These are phyloP conservation scores for Ectemnius cavifrons DNA, from an alignment of 2,888 invertebrate genomes.

Conservation along the genomic window DNA sequence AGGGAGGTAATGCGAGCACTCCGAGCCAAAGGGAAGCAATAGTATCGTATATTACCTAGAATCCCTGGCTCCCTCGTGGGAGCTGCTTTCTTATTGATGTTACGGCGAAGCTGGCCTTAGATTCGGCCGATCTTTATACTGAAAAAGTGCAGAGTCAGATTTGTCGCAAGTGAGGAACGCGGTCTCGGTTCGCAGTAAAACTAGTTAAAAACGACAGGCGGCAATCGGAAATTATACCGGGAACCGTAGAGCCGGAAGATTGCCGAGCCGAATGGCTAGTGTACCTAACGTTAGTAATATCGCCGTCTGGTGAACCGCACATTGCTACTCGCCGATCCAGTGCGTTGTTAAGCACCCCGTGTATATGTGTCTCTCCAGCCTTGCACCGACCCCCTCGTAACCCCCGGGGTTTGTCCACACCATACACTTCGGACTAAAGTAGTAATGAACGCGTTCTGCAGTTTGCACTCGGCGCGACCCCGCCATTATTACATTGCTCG, in stretches of 20 bases:
- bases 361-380: conserved; percentile 26
- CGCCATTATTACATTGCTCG: conserved; percentile 70
- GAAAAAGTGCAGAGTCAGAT: background rate
- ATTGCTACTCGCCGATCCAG: conserved; percentile 45
- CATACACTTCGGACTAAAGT: conserved; percentile 56
- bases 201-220: conserved; percentile 27
- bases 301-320: conserved; percentile 52
- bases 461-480: conserved; percentile 57
- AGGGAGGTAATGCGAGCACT: too few species aligned
- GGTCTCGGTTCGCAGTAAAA: conserved; percentile 26
- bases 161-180: background rate
- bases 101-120: background rate
- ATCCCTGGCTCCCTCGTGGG: too few species aligned
- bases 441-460: conserved; percentile 66
- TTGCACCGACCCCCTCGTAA: conserved; percentile 9
- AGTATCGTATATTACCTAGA: too few species aligned
- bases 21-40: too few species aligned
- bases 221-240: conserved; percentile 43
- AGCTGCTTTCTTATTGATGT: conserved; percentile 3
- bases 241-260: background rate
- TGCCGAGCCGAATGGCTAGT: conserved; percentile 12
- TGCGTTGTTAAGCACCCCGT: conserved; percentile 46
- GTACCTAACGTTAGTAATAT: conserved; percentile 52
- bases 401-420: conserved; percentile 41
- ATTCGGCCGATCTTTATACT: background rate